phyloP scores from a whole-genome alignment of 1,140 invertebrate species.

The Gryon sp. region DNA sequence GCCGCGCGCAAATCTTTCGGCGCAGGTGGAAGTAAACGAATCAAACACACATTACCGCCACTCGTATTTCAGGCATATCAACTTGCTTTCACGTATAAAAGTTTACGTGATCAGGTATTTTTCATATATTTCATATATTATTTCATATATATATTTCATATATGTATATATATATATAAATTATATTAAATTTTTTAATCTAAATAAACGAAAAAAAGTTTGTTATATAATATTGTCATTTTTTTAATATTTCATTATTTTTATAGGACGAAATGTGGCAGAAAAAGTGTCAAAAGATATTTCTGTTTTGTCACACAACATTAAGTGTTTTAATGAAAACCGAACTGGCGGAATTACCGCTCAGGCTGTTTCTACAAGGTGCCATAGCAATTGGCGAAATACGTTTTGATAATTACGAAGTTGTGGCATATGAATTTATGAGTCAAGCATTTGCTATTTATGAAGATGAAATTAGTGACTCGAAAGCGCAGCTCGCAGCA shows the following conservation, averaged over 20 bases:
- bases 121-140: background rate
- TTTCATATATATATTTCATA: no score
- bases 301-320: conserved; percentile 98
- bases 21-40: conserved; percentile 90
- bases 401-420: conserved; percentile 95
- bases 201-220: no score
- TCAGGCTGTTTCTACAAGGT: conserved; percentile 96
- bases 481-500: conserved; percentile 96
- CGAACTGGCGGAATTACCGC: conserved; percentile 93
- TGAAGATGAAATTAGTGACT: conserved; percentile 99
- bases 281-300: conserved; percentile 98
- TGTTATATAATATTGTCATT: background rate
- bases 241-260: conserved; percentile 15
- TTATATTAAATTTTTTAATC: no score
- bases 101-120: conserved; percentile 85
- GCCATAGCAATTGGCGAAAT: conserved; percentile 96
- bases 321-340: conserved; percentile 96
- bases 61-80: conserved; percentile 97
- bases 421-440: conserved; percentile 98
- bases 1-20: conserved; percentile 94
- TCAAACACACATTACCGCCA: conserved; percentile 96
- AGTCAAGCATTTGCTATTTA: conserved; percentile 99
- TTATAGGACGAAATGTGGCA: conserved; percentile 97
- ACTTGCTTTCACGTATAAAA: conserved; percentile 91
- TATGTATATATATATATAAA: no score